Evolutionary conservation across 2,797 vertebrate species (phyloP).

Genomic region (Acropternis orthonyx): DNA sequence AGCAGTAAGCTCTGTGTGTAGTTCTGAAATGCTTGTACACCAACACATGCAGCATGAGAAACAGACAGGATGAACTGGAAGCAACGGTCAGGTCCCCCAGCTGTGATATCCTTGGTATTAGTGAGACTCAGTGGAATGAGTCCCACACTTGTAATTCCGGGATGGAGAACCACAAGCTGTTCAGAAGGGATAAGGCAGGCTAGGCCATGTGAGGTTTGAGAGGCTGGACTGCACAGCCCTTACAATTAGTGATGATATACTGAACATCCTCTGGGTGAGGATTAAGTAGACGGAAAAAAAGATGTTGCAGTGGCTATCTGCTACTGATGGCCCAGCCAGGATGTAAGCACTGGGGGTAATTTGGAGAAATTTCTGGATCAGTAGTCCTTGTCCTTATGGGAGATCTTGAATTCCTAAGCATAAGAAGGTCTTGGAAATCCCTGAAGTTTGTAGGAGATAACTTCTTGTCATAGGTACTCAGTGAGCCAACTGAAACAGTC

Average conservation of each 20-base stretch:
- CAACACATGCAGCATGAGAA: fast-evolving
- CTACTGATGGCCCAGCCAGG: background rate
- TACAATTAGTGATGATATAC: background rate
- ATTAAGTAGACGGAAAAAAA: background rate
- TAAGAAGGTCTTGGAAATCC: background rate
- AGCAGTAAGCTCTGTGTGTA: background rate
- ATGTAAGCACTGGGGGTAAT: background rate
- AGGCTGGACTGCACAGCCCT: background rate
- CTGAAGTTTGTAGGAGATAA: background rate
- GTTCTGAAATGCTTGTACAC: background rate
- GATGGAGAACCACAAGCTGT: background rate
- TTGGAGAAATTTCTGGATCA: background rate
- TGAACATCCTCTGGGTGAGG: background rate
- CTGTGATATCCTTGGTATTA: background rate
- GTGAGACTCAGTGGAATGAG: background rate
- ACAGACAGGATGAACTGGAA: background rate
- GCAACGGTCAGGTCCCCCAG: background rate
- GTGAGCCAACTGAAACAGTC: background rate
- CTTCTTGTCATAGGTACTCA: background rate
- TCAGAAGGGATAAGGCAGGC: background rate
- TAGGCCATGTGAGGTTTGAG: background rate
- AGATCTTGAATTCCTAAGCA: background rate
- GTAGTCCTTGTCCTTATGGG: background rate
- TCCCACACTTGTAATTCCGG: background rate
- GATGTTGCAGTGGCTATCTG: background rate